Percentiles rank a stretch among this genome's conserved stretches.
Conservation (phyloP, 92 coral and sea anemone species). For the Phenganax stokvisi region DNA sequence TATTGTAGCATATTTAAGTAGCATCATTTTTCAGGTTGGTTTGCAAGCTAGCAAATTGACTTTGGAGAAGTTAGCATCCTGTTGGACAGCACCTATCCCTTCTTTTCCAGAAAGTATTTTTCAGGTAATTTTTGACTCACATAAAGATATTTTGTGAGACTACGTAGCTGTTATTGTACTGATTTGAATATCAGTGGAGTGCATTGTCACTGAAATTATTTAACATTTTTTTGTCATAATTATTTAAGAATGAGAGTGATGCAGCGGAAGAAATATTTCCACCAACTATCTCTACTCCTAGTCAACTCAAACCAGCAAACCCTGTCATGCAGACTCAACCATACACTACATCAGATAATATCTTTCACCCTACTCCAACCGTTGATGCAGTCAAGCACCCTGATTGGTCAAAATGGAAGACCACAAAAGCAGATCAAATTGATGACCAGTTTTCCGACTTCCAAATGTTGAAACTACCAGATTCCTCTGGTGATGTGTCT, state of each 20-base stretch:
- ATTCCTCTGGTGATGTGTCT: not conserved
- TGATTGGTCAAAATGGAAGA: conserved; percentile 41
- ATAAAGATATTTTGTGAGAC: not conserved
- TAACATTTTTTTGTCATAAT: not conserved
- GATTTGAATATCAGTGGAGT: no score
- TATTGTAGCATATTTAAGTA: not conserved
- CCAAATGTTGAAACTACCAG: conserved; percentile 38
- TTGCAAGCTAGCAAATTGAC: conserved; percentile 78
- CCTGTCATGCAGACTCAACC: not conserved
- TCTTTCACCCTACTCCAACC: not conserved
- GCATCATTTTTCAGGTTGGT: conserved; percentile 62
- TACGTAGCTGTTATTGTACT: not conserved
- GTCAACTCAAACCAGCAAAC: conserved; percentile 11
- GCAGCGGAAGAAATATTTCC: not conserved
- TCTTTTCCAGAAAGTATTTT: conserved; percentile 77
- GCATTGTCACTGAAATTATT: not conserved
- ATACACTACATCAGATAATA: not conserved
- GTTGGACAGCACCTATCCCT: conserved; percentile 90
- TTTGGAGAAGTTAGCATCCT: conserved; percentile 80
- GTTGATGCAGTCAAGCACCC: conserved; percentile 32
- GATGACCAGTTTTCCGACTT: conserved; percentile 59
- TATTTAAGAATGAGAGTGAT: not conserved
- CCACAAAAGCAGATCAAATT: conserved; percentile 31
- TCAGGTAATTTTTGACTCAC: conserved; percentile 47
- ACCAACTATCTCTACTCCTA: not conserved